Evolutionary conservation across 2,888 invertebrate genomes (phyloP), one percentile per base, ranked within the genome.

Genomic region (Hyppa rectilinea): DNA sequence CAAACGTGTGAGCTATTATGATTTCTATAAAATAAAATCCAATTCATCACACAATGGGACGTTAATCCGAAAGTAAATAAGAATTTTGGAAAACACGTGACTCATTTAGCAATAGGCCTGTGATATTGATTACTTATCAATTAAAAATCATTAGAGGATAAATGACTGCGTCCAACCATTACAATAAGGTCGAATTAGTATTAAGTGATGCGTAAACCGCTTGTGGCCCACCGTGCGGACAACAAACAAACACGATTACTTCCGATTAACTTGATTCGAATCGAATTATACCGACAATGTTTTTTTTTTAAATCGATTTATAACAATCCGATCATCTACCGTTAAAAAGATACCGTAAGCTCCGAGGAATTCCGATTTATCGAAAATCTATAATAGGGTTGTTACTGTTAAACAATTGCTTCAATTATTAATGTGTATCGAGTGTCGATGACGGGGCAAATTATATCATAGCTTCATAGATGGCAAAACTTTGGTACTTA

Each of bases 321-420:
- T 88, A 88, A 89, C 90, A 90, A 93, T 92, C 89, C 87, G 92
- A 93, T 94, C 92, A 92, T 91, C 89, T 89, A 92, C 94, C 93
- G 93, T 93, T 92, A 92, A 91, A 90, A 88, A 89, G 83, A 87
- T 93, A 93, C 94, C 94, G 94, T 92, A 92, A 93, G 89, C 87
- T n/a, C 87, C 78, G 81, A 87, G 88, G 89, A 89, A 92, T 93
- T 90, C 84, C 84, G 89, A 92, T 91, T 92, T 91, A 91, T 93
- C 91, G 85, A 88, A 90, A 88, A 89, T 89, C 87, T 78, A 84
- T 87, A 88, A 84, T 83, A 89, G 88, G 87, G 89, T 67, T 84
- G 81, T 63, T 72, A 43, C 67, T 55, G n/a, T 29, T n/a, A 61
- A 52, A 52, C 36, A 50, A 29, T 29, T 64, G 17, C 23, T 52